A percentile compares a stretch with the other conserved stretches of the same genome.
These are phyloP conservation scores for Petrocephalus sullivani DNA, from an alignment of 2,797 vertebrate genomes.

Conservation along the genomic window DNA sequence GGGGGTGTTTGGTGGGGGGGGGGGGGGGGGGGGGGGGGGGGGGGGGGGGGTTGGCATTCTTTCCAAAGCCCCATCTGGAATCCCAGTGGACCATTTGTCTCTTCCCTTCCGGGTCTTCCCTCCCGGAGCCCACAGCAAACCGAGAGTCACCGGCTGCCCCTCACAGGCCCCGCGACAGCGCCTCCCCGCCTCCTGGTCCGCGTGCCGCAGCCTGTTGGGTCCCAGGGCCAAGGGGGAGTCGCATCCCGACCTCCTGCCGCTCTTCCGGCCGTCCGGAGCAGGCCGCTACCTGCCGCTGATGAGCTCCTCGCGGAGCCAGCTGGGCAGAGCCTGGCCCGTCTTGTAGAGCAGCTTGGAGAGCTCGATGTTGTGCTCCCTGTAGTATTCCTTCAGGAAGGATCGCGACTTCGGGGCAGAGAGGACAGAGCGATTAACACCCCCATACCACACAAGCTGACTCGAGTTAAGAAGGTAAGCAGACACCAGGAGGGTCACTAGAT, in stretches of 20 bases:
- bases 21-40: too few relatives aligned
- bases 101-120: background rate
- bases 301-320: conserved; percentile 93
- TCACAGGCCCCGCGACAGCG: background rate
- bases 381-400: conserved; percentile 88
- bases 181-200: background rate
- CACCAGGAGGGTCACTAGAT: background rate
- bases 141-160: background rate
- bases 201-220: background rate
- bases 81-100: background rate
- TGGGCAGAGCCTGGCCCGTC: conserved; percentile 91
- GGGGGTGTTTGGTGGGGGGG: too few relatives aligned
- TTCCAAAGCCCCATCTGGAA: background rate
- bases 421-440: background rate
- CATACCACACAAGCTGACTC: background rate
- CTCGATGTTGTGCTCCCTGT: conserved; percentile 95
- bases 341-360: conserved; percentile 97
- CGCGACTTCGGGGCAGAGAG: conserved; percentile 66
- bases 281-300: conserved; percentile 92
- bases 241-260: conserved; percentile 14
- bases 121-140: background rate
- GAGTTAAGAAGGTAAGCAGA: background rate
- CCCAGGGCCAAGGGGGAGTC: background rate
- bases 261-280: conserved; percentile 20
- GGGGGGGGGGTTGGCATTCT: background rate